Percentiles rank a stretch among this genome's conserved stretches.
phyloP scores from a whole-genome alignment of 2,888 invertebrate species.

The Galerucella calmariensis region DNA sequence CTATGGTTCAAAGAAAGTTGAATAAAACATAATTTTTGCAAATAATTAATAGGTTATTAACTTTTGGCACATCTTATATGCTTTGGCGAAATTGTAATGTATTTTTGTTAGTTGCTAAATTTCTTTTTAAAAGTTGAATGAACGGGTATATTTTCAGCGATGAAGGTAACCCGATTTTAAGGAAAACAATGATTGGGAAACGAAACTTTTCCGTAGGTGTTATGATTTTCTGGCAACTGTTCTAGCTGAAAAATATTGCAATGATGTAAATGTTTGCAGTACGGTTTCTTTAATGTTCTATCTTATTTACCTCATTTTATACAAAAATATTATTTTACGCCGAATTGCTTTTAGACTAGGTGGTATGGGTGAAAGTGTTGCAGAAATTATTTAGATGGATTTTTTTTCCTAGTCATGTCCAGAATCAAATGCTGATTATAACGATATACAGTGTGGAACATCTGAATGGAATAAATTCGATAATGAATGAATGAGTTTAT shows the following conservation, averaged over 20 bases:
- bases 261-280: not conserved
- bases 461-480: no score
- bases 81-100: not conserved
- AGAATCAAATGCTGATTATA: no score
- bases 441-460: no score
- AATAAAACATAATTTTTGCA: not conserved
- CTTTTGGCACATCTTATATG: not conserved
- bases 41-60: not conserved
- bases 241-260: not conserved
- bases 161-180: slow-evolving; percentile 21
- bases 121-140: slow-evolving; percentile 7
- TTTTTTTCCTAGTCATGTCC: no score
- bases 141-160: slow-evolving; percentile 1
- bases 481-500: no score
- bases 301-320: not conserved
- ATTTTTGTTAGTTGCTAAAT: not conserved
- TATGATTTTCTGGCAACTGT: not conserved
- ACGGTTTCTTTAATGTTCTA: not conserved
- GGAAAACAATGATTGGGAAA: slow-evolving; percentile 27
- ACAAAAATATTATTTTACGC: not conserved
- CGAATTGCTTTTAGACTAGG: no score
- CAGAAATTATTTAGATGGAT: no score
- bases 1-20: not conserved
- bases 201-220: not conserved
- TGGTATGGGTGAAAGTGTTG: no score